Evolutionary conservation across 2,113 vertebrate species (phyloP), one percentile per base, ranked within the genome.

Genomic region (Lates calcarifer): DNA sequence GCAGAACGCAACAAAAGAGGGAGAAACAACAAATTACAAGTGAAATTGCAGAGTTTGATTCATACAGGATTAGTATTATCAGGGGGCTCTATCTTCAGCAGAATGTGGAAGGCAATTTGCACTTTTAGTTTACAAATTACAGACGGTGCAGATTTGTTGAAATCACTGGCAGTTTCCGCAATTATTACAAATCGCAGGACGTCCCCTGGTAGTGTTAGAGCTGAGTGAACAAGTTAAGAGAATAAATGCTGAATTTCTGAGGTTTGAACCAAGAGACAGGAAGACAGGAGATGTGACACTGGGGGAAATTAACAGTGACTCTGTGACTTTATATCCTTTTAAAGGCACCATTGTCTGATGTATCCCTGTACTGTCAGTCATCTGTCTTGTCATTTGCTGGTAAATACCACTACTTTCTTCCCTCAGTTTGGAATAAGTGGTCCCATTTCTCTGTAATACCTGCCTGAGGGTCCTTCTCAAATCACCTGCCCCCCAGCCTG

Each of bases 111-210:
- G 33, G 65, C 66, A 77, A 77, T 80, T 81, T 77, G 74, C 2
- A 53, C 26, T 37, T 79, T 73, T 31, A 31, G 53, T 78, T 61
- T 24, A 77, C 13, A 20, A 84, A 83, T 77, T 65, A 74, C 83
- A 82, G 39, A 61, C n/a, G 35, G 39, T n/a, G 68, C 76, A 28
- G 82, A 77, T 80, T 62, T 12, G 28, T 28, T 37, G 31, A 83
- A 85, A 75, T 81, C 69, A 65, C 45, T 28, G 41, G 60, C 63
- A 29, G 43, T 82, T 81, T 73, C 14, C 9, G 8, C 33, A 74
- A 56, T 87, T 72, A 87, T 71, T 65, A 67, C 60, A 81, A 87
- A 76, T 84, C 74, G 69, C 33, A 4, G 3, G 18, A 41, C 55
- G 26, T 68, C 62, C 51, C 68, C 10, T 4, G 49, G 62, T 49